Base-by-base conservation (phyloP, 1,140 invertebrate species). In the Forficula auricularia region DNA sequence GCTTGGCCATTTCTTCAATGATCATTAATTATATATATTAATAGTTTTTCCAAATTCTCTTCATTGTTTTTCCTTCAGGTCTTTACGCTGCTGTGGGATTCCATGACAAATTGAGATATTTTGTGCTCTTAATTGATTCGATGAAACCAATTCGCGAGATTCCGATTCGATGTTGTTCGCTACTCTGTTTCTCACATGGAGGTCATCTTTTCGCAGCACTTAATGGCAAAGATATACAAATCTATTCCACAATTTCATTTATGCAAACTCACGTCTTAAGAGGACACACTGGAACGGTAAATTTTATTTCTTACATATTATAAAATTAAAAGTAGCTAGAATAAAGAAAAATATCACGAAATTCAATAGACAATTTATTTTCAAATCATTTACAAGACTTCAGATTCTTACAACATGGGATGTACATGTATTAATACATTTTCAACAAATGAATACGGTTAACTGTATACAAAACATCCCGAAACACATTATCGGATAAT, bases 31-130 rank as follows among this genome's bases (percentile, higher is more conserved):
- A 12, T 19, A 38, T 12, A n/a, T n/a, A n/a, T n/a, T n/a, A n/a
- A n/a, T n/a, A n/a, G n/a, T n/a, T n/a, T n/a, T n/a, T n/a, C n/a
- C n/a, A n/a, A n/a, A n/a, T n/a, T n/a, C n/a, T n/a, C n/a, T n/a
- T 34, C 9, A 15, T 4, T 7, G 3, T n/a, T n/a, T 36, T 41
- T 16, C 30, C 38, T 39, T 61, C 63, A 59, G 86, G 87, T 3
- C 63, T 90, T 0, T 89, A 86, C 56, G 75, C 86, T 12, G 70
- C 88, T 8, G 75, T 89, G 40, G 87, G 86, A n/a, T 94, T 92
- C 56, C 79, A 76, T 2, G 85, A 92, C 58, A 89, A 89, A 61
- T 61, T 95, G 1, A 67, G 82, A 32, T 77, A 87, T 27, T 78
- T 87, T 68, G 82, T 79, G 36, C 74, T 95, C 27, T 62, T 88